Evolutionary conservation across 1,140 invertebrate species (phyloP).

Genomic region (Meloidogyne floridensis): DNA sequence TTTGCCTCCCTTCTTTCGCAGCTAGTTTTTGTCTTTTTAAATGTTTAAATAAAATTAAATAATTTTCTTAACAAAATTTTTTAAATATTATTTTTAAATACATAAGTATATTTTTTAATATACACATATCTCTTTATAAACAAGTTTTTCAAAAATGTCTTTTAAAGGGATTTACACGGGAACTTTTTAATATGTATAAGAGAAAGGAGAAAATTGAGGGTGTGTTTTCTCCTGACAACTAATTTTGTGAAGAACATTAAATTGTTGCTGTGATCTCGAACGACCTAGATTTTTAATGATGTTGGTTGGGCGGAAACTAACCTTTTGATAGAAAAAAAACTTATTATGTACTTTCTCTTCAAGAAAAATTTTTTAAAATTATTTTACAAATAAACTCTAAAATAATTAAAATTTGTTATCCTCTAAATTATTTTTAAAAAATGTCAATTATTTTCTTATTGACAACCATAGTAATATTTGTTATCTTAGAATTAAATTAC

Average conservation of each 20-base stretch:
- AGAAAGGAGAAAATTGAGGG: neutral
- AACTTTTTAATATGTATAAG: neutral
- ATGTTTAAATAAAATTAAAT: neutral
- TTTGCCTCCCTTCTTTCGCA: neutral
- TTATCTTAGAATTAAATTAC: neutral
- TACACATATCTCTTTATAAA: too few relatives aligned
- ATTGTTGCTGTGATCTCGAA: neutral
- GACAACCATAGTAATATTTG: neutral
- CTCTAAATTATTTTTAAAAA: neutral
- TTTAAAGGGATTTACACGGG: too few relatives aligned
- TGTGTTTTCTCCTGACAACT: neutral
- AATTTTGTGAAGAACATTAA: neutral
- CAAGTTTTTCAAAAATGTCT: too few relatives aligned
- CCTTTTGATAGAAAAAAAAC: neutral
- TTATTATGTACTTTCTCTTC: neutral
- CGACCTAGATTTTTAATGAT: neutral
- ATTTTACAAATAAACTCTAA: too few relatives aligned
- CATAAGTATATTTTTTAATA: too few relatives aligned
- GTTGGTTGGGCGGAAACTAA: neutral
- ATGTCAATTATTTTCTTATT: constrained; percentile 1
- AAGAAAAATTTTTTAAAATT: too few relatives aligned
- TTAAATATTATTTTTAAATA: too few relatives aligned
- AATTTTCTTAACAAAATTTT: too few relatives aligned
- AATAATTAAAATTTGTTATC: neutral
- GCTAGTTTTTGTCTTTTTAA: neutral